A percentile compares a stretch with the other conserved stretches of the same genome.
Evolutionary conservation across 1,140 invertebrate species (phyloP).

Genomic region (Linepithema humile): DNA sequence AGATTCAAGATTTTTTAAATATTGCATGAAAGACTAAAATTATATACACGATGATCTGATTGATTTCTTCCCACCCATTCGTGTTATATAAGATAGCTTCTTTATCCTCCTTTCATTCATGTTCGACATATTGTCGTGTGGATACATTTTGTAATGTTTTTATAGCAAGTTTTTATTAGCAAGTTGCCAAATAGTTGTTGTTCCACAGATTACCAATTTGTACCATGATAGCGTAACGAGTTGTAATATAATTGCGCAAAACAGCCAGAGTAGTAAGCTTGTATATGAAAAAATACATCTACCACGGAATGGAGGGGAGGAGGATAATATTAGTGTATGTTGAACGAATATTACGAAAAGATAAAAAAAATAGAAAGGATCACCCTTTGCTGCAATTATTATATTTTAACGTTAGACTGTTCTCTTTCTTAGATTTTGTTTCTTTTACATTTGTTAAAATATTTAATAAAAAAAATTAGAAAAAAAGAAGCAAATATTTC

Average conservation of each 20-base stretch:
- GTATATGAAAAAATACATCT: conserved; percentile 12
- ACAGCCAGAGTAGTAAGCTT: conserved; percentile 19
- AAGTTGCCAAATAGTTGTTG: conserved; percentile 23
- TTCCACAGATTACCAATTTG: conserved; percentile 28
- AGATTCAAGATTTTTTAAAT: background rate
- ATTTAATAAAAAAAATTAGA: conserved; percentile 2
- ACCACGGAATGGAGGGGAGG: background rate
- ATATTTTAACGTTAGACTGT: background rate
- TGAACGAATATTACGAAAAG: background rate
- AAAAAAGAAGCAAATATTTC: conserved; percentile 39
- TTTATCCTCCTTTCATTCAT: conserved; percentile 23
- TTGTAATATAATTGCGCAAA: conserved; percentile 23
- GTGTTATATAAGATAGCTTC: background rate
- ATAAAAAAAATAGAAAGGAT: background rate
- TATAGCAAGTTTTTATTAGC: background rate
- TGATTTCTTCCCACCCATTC: conserved; percentile 4
- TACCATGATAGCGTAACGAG: conserved; percentile 38
- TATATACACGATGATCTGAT: background rate
- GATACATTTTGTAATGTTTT: conserved; percentile 68
- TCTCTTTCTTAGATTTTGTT: background rate
- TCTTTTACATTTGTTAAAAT: conserved; percentile 2
- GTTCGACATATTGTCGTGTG: conserved; percentile 68
- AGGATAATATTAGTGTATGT: background rate
- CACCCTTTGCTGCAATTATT: background rate
- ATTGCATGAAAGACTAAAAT: conserved; percentile 5